Base-by-base conservation (phyloP, 1,140 invertebrate species). In the Bombus polaris region DNA sequence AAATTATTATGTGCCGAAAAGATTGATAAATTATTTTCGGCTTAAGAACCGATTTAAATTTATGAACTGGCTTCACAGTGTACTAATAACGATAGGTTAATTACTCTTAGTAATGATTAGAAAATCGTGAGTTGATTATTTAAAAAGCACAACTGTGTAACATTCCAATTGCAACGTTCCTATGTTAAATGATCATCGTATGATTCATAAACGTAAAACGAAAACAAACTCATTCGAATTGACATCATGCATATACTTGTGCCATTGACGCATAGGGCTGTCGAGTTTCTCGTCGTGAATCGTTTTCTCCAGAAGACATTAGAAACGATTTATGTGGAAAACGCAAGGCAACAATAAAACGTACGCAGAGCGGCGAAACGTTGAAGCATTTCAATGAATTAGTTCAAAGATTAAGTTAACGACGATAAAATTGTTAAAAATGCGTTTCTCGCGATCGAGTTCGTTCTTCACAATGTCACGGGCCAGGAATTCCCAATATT, bases 211-310 rank as follows among this genome's bases (percentile, higher is more conserved):
- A 15, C 12, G 3, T 6, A 3, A n/a, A 62, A 62, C 39, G 47
- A 59, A 78, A 79, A 72, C 47, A 47, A 72, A 44, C 66, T 5
- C 13, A 37, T 25, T 32, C 13, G 47, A 39, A 70, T 37, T 84
- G 83, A 84, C 76, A 84, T 84, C 83, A 79, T 79, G 44, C 37
- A 9, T 42, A 57, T 83, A 71, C n/a, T 22, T 57, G 82, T 39
- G 62, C 42, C 66, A n/a, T 57, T 68, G 47, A 84, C 66, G 37
- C 53, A 35, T 10, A 1, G 3, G 13, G n/a, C 15, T 18, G 35
- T 62, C 35, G 68, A 39, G 37, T 80, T 72, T 80, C 57, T 72
- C 28, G 9, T 1, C 18, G 32, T 3, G 65, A n/a, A 47, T 84
- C 39, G 68, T 80, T 85, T 72, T 80, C 68, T 53, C 68, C 10